Conservation (phyloP, 1,140 invertebrate species). For the Leptonema lineaticorne region DNA sequence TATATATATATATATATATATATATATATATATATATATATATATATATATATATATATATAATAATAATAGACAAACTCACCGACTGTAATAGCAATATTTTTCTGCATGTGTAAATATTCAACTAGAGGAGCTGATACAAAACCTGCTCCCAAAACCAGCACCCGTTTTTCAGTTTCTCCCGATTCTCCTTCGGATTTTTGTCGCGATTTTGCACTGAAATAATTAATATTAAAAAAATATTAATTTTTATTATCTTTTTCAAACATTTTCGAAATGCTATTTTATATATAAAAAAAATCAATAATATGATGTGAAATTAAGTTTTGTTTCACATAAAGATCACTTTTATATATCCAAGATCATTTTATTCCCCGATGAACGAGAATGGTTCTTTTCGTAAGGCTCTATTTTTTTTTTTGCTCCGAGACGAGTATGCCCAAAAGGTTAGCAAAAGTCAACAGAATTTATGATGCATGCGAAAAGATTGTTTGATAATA, state of each 20-base stretch:
- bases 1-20: too few species aligned
- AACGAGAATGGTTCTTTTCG: background rate
- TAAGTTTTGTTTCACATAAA: too few species aligned
- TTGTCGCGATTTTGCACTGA: conserved; percentile 56
- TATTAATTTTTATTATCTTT: background rate
- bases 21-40: too few species aligned
- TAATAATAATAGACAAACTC: conserved; percentile 37
- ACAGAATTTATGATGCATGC: background rate
- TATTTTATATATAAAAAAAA: too few species aligned
- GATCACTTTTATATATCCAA: too few species aligned
- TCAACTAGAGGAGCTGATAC: conserved; percentile 92
- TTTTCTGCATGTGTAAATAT: conserved; percentile 83
- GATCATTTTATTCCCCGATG: conserved; percentile 3
- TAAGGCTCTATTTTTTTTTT: background rate
- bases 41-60: background rate
- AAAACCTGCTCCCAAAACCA: conserved; percentile 93
- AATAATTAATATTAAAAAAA: background rate
- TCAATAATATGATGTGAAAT: too few species aligned
- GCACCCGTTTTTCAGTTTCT: conserved; percentile 62
- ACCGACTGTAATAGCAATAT: conserved; percentile 81
- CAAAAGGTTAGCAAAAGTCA: conserved; percentile 12
- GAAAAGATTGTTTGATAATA: background rate
- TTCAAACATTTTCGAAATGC: too few species aligned
- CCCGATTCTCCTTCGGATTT: conserved; percentile 54
- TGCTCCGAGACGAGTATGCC: background rate